phyloP scores from a whole-genome alignment of 2,888 invertebrate species.

The Oxyteleia sp. region DNA sequence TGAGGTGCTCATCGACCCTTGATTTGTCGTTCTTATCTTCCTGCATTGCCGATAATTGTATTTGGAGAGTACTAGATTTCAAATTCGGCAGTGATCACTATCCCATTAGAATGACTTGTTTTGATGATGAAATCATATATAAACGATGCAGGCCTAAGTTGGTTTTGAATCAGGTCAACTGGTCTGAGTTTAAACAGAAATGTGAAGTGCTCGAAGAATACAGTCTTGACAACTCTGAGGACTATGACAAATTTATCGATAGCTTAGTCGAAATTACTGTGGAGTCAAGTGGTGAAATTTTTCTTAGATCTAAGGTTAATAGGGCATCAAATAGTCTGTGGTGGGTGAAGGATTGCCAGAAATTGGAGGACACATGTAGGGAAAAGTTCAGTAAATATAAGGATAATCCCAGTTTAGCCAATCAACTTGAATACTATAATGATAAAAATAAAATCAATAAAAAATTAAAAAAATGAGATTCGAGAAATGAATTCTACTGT shows the following conservation, averaged over 20 bases:
- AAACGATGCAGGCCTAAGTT: slow-evolving; percentile 20
- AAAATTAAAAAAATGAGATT: slow-evolving; percentile 12
- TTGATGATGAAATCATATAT: background rate
- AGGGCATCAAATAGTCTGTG: background rate
- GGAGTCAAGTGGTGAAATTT: slow-evolving; percentile 4
- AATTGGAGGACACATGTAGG: background rate
- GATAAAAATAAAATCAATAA: background rate
- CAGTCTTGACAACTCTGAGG: background rate
- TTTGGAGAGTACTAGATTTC: background rate
- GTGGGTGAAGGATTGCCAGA: slow-evolving; percentile 28
- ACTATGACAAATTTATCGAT: slow-evolving; percentile 15
- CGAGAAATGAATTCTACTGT: too few species aligned
- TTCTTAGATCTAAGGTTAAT: background rate
- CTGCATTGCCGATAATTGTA: background rate
- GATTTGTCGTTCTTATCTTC: background rate
- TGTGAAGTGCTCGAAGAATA: background rate
- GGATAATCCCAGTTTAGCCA: slow-evolving; percentile 6
- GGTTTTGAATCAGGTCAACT: background rate
- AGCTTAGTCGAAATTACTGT: background rate
- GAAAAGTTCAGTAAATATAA: slow-evolving; percentile 14
- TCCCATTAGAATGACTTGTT: background rate
- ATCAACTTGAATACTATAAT: background rate
- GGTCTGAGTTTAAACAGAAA: background rate
- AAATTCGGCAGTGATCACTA: slow-evolving; percentile 25
- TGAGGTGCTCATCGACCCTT: background rate